Percentiles rank a stretch among this genome's conserved stretches.
phyloP scores from a whole-genome alignment of 2,113 vertebrate genomes.

The Australoheros scitulus region DNA sequence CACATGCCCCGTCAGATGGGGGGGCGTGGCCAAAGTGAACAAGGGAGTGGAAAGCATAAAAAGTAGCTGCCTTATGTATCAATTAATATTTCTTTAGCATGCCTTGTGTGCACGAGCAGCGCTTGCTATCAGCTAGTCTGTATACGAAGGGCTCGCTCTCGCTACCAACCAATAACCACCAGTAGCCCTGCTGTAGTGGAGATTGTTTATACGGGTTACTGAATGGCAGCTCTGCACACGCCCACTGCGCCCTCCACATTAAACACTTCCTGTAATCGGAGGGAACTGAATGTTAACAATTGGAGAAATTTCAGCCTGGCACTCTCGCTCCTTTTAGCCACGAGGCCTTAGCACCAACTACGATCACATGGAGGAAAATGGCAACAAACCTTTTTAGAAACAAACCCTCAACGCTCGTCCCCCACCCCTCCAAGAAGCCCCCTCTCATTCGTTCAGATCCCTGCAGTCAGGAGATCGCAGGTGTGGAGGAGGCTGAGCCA shows the following conservation, averaged over 20 bases:
- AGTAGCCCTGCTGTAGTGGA: slow-evolving; percentile 48
- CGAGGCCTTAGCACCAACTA: slow-evolving; percentile 68
- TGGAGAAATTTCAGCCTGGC: slow-evolving; percentile 9
- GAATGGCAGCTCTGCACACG: slow-evolving; percentile 16
- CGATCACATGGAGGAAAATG: slow-evolving; percentile 18
- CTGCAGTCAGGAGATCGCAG: slow-evolving; percentile 15
- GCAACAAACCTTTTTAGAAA: neutral
- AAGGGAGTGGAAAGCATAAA: slow-evolving; percentile 22
- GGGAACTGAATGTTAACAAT: slow-evolving; percentile 57
- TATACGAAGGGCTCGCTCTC: slow-evolving; percentile 56
- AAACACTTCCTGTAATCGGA: neutral
- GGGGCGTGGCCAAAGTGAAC: slow-evolving; percentile 51
- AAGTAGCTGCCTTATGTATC: slow-evolving; percentile 60
- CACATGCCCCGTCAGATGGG: neutral
- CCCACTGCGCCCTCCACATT: neutral
- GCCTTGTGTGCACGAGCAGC: slow-evolving; percentile 44
- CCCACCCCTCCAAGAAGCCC: neutral
- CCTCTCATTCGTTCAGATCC: neutral
- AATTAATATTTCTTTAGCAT: slow-evolving; percentile 20
- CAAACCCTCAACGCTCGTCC: slow-evolving; percentile 63
- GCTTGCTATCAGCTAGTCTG: slow-evolving; percentile 30
- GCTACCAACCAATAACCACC: slow-evolving; percentile 15
- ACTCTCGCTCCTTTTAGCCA: slow-evolving; percentile 35
- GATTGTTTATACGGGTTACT: slow-evolving; percentile 15
- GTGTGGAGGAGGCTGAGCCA: slow-evolving; percentile 35